Base-by-base conservation (phyloP, 2,113 vertebrate genomes). In the Eurystomus gularis region DNA sequence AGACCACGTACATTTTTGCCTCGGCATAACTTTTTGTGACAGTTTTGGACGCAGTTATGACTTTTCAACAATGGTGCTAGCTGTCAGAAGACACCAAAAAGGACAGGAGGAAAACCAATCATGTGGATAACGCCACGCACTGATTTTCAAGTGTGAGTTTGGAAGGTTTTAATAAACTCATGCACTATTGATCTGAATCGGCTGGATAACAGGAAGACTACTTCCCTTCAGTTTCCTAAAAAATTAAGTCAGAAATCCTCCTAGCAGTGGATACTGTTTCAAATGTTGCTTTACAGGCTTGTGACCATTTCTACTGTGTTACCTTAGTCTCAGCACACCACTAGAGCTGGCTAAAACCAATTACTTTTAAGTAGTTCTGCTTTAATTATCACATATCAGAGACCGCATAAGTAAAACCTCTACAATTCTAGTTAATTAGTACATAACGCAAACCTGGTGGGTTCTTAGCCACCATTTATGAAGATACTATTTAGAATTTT, bases 71-170 rank as follows among this genome's bases (percentile, higher is more conserved):
- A 26, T 26, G 57, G 9, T 62, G 19, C 6, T 40, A 24, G 49
- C 37, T 82, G 18, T 23, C 6, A 31, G 69, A 80, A 64, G 57
- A 71, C 51, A 64, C 18, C 68, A 72, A 39, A 17, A 71, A 19
- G 26, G n/a, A 19, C 1, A 68, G 42, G 18, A 55, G 61, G 31
- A 79, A 76, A 65, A 20, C 20, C 11, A 64, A 33, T 23, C 35
- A 3, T 1, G 3, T 0, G 1, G 69, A n/a, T 42, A 20, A 58
- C 1, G 2, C 60, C 86, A 58, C 44, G 72, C n/a, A 17, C 11
- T 2, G 7, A 48, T 39, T 52, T 61, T 39, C 76, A 64, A 4
- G 18, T 26, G 58, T 18, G 35, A 48, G 7, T 19, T 88, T 82
- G 75, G 75, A 25, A 75, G 29, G 42, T 25, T 78, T 90, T 64